Conservation (phyloP, 2,113 vertebrate genomes). For the Physeter macrocephalus region DNA sequence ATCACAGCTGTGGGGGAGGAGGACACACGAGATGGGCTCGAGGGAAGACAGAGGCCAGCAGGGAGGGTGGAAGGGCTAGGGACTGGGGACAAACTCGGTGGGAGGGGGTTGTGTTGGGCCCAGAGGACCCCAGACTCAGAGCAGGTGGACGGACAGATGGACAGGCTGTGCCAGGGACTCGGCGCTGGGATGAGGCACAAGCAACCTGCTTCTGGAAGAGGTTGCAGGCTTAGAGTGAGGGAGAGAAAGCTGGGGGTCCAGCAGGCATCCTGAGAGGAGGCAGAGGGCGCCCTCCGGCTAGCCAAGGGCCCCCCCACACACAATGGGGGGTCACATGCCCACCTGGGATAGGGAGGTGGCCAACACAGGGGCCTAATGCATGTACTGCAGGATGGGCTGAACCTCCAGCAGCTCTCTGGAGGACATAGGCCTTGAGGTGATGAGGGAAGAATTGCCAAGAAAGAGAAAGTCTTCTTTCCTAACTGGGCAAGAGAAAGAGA, state of each 20-base stretch:
- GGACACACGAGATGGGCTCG: background rate
- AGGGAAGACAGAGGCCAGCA: background rate
- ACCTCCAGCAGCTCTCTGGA: background rate
- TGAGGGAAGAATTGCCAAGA: background rate
- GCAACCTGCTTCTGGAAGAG: background rate
- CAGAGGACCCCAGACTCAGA: background rate
- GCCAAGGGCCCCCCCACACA: background rate
- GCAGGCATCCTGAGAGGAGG: background rate
- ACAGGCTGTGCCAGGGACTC: accelerated
- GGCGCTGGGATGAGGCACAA: no score
- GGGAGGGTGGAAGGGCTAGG: background rate
- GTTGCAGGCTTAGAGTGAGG: background rate
- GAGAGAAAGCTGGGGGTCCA: background rate
- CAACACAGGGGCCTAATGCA: background rate
- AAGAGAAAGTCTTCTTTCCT: background rate
- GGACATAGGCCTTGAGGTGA: background rate
- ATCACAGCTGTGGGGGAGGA: background rate
- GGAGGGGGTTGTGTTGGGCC: accelerated
- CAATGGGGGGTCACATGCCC: background rate
- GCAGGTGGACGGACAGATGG: background rate
- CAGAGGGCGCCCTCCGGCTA: background rate
- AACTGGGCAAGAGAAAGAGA: background rate
- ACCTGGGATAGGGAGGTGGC: background rate
- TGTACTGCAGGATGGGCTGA: no score
- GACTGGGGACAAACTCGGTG: background rate